A percentile compares a stretch with the other conserved stretches of the same genome.
These are phyloP conservation scores for Byasa hedistus DNA, from an alignment of 2,888 invertebrate species.

Conservation along the genomic window DNA sequence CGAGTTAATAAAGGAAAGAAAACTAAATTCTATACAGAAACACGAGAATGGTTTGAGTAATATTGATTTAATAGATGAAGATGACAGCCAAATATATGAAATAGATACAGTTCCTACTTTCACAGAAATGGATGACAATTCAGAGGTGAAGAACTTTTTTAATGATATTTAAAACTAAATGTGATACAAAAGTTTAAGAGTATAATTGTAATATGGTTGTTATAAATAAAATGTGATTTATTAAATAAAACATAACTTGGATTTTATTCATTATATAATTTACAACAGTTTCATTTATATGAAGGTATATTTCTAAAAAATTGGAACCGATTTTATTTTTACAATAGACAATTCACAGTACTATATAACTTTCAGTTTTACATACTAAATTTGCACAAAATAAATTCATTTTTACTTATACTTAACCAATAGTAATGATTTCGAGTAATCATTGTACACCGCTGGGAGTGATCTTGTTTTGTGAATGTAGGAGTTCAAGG, in stretches of 20 bases:
- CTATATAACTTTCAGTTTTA: constrained; percentile 51
- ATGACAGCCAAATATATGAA: constrained; percentile 68
- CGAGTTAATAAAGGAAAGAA: constrained; percentile 50
- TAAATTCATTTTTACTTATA: constrained; percentile 67
- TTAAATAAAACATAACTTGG: constrained; percentile 3
- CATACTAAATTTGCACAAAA: constrained; percentile 68
- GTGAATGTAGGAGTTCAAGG: constrained; percentile 71
- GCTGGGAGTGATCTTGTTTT: constrained; percentile 64
- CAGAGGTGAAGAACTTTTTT: constrained; percentile 69
- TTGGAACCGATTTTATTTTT: background rate
- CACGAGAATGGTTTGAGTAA: constrained; percentile 60
- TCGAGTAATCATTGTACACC: constrained; percentile 59
- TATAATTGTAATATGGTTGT: background rate
- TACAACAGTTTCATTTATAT: constrained; percentile 25
- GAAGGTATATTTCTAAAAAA: constrained; percentile 23
- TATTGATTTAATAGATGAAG: constrained; percentile 52
- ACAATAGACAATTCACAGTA: constrained; percentile 18
- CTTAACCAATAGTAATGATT: constrained; percentile 35
- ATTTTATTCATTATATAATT: background rate
- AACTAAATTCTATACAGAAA: constrained; percentile 59
- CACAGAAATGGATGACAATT: constrained; percentile 55
- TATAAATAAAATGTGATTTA: constrained; percentile 7
- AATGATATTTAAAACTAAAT: constrained; percentile 57
- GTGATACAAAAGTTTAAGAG: background rate
- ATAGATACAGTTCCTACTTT: constrained; percentile 65